These are phyloP conservation scores for Globodera rostochiensis DNA, from an alignment of 1,140 invertebrate species.

Conservation along the genomic window DNA sequence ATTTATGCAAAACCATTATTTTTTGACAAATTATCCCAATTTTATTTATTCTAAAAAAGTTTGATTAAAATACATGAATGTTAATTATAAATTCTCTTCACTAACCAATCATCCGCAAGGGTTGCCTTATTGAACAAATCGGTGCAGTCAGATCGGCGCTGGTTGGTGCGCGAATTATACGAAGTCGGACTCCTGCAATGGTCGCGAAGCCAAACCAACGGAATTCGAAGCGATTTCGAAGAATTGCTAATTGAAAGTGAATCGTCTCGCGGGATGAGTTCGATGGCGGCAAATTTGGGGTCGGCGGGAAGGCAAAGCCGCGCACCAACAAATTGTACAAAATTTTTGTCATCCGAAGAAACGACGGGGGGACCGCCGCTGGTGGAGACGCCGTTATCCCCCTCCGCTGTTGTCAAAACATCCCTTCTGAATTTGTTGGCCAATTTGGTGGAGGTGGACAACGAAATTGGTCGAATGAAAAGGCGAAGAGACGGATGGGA, in stretches of 20 bases:
- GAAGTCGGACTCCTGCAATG: constrained; percentile 47
- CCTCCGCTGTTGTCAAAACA: neutral
- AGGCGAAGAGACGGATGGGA: neutral
- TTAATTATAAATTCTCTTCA: neutral
- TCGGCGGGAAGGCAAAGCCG: constrained; percentile 1
- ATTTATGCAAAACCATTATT: no score
- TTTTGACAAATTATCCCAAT: no score
- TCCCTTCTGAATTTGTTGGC: neutral
- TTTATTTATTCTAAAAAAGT: no score
- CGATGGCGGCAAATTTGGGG: constrained; percentile 17
- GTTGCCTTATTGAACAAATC: constrained; percentile 45
- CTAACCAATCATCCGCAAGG: constrained; percentile 30
- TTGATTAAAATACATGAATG: no score
- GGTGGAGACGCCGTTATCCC: neutral
- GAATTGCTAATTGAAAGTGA: neutral
- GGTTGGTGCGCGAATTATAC: constrained; percentile 55
- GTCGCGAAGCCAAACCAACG: constrained; percentile 60
- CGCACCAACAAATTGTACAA: constrained; percentile 16
- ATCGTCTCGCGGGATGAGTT: constrained; percentile 2
- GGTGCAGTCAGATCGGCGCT: constrained; percentile 44
- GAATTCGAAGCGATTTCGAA: constrained; percentile 34
- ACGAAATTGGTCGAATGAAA: neutral
- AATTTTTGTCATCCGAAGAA: neutral
- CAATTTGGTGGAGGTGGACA: neutral
- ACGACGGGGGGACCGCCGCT: neutral